These are phyloP conservation scores for Excalfactoria chinensis DNA, from an alignment of 2,113 vertebrate species.

Conservation along the genomic window DNA sequence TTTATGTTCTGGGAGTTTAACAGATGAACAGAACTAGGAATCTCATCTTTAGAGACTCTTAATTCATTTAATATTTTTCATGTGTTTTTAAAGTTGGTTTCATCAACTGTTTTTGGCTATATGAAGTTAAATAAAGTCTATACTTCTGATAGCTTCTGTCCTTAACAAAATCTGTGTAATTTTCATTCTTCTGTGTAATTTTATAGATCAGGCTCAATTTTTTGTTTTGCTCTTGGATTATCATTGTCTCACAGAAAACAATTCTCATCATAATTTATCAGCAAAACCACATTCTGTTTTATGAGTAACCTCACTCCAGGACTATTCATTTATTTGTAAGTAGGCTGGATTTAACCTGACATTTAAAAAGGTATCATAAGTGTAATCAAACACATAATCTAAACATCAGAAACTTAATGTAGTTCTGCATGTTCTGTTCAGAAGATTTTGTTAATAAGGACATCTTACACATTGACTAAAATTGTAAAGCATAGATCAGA, in stretches of 20 bases:
- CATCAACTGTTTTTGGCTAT: background rate
- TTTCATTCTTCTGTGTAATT: background rate
- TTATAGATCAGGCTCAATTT: background rate
- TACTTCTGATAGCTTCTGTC: background rate
- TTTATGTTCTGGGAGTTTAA: background rate
- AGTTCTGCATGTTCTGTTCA: background rate
- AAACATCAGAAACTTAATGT: conserved; percentile 5
- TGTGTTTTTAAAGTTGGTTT: background rate
- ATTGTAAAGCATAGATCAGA: conserved; percentile 9
- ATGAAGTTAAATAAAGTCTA: background rate
- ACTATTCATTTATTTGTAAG: background rate
- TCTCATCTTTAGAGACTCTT: background rate
- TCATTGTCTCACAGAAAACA: background rate
- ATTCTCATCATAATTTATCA: background rate
- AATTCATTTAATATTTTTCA: background rate
- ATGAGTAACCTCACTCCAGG: background rate
- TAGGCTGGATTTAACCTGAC: background rate
- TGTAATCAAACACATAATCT: background rate
- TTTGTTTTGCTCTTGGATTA: background rate
- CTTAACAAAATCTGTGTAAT: background rate
- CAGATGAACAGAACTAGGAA: background rate
- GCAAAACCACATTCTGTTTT: background rate
- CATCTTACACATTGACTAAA: background rate
- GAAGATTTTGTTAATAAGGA: conserved; percentile 10
- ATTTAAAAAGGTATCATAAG: background rate